Evolutionary conservation across 2,888 invertebrate genomes (phyloP), one percentile per base, ranked within the genome.

Genomic region (Podabrus alpinus): DNA sequence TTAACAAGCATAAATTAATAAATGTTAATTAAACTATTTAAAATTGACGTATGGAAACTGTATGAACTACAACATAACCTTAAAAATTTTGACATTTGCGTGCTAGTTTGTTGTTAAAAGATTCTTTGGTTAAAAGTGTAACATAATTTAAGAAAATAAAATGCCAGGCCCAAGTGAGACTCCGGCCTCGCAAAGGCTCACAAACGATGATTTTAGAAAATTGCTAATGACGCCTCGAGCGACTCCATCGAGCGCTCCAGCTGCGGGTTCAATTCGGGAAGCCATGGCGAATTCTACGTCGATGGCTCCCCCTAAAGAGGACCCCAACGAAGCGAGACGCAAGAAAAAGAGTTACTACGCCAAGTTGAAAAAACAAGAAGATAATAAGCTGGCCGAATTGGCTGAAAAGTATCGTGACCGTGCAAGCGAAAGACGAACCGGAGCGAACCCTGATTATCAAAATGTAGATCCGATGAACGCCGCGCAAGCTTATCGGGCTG

Each of bases 131-230:
- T n/a, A n/a, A 16, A 13, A 59, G 15, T 15, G 29, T 9, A 68
- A 9, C 9, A 9, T 45, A 7, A 74, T 61, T 79, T 59, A 72
- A 66, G 15, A 16, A 59, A 64, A 68, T 61, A 88, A 84, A 80
- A 91, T 91, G 91, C 86, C 86, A 25, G 82, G 83, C 64, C 89
- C 90, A 75, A 89, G 90, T 79, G 91, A 91, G 80, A 91, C 91
- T 72, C 92, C 93, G 62, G 91, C 90, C 78, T 95, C 95, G 0
- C 94, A 94, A 83, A 91, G 95, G 80, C 90, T 99, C 71, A 98
- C 98, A 9, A 99, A 99, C 89, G 98, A 97, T 86, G 99, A 99
- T 88, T 99, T 99, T 85, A 92, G 98, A 72, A 97, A 97, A 85
- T 89, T 99, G 69, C 88, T 99, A 80, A 98, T 98, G 94, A 98